A percentile compares a stretch with the other conserved stretches of the same genome.
Conservation (phyloP, 2,888 invertebrate genomes). For the Erebia ligea region DNA sequence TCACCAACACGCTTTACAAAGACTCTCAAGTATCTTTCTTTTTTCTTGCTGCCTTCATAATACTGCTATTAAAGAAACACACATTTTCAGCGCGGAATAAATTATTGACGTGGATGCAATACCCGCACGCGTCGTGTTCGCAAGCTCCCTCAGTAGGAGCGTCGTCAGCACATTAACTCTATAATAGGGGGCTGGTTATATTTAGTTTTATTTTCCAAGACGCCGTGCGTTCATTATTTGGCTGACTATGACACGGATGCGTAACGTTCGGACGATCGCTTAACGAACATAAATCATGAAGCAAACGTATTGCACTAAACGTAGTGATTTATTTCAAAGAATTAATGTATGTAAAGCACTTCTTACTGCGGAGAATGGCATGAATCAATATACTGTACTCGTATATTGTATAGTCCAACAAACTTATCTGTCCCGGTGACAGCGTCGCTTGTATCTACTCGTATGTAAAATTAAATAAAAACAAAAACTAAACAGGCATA, state of each 20-base stretch:
- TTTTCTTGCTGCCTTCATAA: background rate
- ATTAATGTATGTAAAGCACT: no score
- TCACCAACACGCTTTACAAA: background rate
- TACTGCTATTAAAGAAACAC: background rate
- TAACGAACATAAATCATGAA: no score
- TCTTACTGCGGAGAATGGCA: no score
- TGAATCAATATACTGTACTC: no score
- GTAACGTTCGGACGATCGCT: background rate
- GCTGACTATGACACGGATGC: conserved; percentile 46
- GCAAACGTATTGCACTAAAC: no score
- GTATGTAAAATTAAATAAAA: no score
- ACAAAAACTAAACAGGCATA: no score
- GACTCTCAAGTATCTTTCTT: background rate
- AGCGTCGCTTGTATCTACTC: no score
- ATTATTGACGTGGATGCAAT: conserved; percentile 21
- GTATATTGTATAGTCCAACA: no score
- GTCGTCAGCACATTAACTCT: conserved; percentile 78
- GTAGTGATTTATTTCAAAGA: no score
- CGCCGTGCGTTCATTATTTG: conserved; percentile 54
- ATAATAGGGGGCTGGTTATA: conserved; percentile 74
- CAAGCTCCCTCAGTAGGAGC: conserved; percentile 50
- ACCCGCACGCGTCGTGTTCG: conserved; percentile 33
- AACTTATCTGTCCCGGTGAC: no score
- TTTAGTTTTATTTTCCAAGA: conserved; percentile 72
- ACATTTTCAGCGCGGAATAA: conserved; percentile 11